Percentiles rank a stretch among this genome's conserved stretches.
Evolutionary conservation across 2,797 vertebrate species (phyloP).

Genomic region (Acrossocheilus wenchowensis): DNA sequence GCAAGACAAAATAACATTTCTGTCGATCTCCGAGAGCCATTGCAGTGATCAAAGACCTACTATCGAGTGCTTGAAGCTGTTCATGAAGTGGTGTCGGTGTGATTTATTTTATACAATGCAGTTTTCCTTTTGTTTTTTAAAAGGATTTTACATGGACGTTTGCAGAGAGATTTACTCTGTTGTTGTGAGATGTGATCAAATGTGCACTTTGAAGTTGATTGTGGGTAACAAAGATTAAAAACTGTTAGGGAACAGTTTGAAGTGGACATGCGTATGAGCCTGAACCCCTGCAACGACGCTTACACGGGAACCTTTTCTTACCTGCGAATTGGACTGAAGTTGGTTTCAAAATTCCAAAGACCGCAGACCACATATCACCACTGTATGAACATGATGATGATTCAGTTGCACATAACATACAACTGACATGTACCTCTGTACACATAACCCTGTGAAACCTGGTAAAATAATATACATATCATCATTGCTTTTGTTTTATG

Average conservation of each 20-base stretch:
- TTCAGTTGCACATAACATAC: constrained; percentile 34
- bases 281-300: neutral
- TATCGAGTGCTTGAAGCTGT: constrained; percentile 57
- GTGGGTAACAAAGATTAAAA: constrained; percentile 24
- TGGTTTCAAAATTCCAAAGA: constrained; percentile 28
- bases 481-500: constrained; percentile 3
- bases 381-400: constrained; percentile 17
- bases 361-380: neutral
- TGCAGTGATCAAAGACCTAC: constrained; percentile 16
- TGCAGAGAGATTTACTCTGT: constrained; percentile 41
- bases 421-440: constrained; percentile 39
- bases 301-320: neutral
- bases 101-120: constrained; percentile 54
- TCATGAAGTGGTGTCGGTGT: constrained; percentile 41
- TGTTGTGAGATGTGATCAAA: constrained; percentile 50
- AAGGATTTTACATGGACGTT: constrained; percentile 56
- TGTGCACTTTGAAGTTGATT: constrained; percentile 56
- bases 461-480: constrained; percentile 31
- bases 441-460: constrained; percentile 33
- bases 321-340: neutral
- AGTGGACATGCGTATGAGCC: neutral
- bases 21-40: constrained; percentile 8
- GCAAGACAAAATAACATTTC: neutral
- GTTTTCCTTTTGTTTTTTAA: constrained; percentile 48
- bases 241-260: constrained; percentile 15